A percentile compares a stretch with the other conserved stretches of the same genome.
phyloP scores from a whole-genome alignment of 2,797 vertebrate genomes.

The Lateolabrax maculatus region DNA sequence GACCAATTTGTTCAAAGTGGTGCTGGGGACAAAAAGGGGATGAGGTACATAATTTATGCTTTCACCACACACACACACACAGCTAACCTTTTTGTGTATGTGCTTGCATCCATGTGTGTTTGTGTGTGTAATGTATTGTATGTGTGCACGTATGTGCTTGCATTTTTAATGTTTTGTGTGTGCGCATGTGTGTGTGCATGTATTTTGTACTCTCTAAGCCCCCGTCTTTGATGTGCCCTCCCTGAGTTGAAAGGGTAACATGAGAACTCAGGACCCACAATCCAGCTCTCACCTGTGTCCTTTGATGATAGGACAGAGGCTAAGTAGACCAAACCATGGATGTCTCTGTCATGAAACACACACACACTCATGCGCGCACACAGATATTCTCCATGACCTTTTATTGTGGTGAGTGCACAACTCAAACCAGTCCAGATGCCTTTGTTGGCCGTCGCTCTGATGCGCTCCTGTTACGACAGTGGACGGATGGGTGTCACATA shows the following conservation, averaged over 20 bases:
- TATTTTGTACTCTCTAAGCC: constrained; percentile 75
- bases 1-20: constrained; percentile 30
- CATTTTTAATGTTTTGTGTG: constrained; percentile 70
- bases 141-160: constrained; percentile 50
- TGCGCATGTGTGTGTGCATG: constrained; percentile 44
- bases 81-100: neutral
- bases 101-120: neutral
- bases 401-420: constrained; percentile 82
- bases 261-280: constrained; percentile 85
- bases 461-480: constrained; percentile 81
- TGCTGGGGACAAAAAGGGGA: neutral
- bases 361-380: constrained; percentile 67
- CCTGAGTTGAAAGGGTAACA: constrained; percentile 87
- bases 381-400: constrained; percentile 69
- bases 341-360: constrained; percentile 79
- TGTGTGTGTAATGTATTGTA: constrained; percentile 13
- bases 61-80: neutral
- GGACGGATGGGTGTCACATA: constrained; percentile 83
- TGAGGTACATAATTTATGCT: constrained; percentile 35
- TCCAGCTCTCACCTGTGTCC: constrained; percentile 88
- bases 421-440: constrained; percentile 76
- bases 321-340: constrained; percentile 84
- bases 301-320: constrained; percentile 88
- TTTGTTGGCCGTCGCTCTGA: constrained; percentile 80
- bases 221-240: constrained; percentile 85